Evolutionary conservation across 2,888 invertebrate genomes (phyloP).

Genomic region (Drepana falcataria): DNA sequence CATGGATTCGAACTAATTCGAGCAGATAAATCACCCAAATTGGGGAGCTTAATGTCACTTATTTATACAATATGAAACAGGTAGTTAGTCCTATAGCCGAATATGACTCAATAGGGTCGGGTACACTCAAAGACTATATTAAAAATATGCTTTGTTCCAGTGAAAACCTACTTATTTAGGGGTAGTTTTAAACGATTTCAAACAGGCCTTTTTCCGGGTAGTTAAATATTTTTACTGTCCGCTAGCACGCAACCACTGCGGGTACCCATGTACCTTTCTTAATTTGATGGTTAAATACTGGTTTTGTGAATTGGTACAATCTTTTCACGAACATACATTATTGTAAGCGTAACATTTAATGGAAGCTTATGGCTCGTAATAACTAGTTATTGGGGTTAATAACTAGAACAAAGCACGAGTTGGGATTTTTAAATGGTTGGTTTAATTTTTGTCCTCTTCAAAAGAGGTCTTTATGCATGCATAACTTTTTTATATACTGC

Average conservation of each 20-base stretch:
- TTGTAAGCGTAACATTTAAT: not conserved
- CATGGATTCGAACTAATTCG: no score
- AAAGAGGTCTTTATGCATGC: no score
- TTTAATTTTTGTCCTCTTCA: no score
- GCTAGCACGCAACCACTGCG: conserved; percentile 11
- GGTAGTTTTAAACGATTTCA: conserved; percentile 35
- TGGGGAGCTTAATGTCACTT: no score
- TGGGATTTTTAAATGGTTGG: not conserved
- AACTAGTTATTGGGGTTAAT: not conserved
- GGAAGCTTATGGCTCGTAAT: not conserved
- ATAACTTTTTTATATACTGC: no score
- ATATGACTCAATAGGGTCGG: conserved; percentile 21
- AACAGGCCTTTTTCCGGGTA: conserved; percentile 3
- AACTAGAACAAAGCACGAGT: not conserved
- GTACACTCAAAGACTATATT: conserved; percentile 13
- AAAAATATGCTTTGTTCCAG: conserved; percentile 28
- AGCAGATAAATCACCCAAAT: no score
- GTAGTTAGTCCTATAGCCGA: not conserved
- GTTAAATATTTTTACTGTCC: conserved; percentile 18
- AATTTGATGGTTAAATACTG: not conserved
- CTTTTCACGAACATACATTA: not conserved
- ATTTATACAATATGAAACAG: no score
- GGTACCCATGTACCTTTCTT: not conserved
- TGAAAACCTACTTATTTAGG: conserved; percentile 32
- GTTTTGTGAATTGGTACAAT: not conserved